A percentile compares a stretch with the other conserved stretches of the same genome.
Conservation (phyloP, 2,797 vertebrate genomes). For the Intellagama lesueurii region DNA sequence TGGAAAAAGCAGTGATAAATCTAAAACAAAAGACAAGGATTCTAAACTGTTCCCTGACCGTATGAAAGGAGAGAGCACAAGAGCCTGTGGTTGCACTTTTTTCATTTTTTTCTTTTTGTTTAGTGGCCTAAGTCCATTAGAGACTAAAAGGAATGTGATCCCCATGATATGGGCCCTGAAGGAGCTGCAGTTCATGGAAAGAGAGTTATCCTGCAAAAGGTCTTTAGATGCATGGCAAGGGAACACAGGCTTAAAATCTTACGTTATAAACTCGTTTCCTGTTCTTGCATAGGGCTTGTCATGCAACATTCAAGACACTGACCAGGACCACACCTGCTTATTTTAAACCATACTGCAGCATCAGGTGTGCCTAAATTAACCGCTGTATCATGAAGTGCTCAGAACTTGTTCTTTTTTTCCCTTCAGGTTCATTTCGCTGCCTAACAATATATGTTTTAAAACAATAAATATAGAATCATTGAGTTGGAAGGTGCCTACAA, state of each 20-base stretch:
- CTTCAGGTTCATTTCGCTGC: not conserved
- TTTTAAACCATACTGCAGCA: not conserved
- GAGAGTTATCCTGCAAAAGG: not conserved
- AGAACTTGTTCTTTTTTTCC: no score
- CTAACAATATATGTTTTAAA: not conserved
- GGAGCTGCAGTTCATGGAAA: not conserved
- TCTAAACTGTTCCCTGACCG: not conserved
- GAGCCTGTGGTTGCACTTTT: not conserved
- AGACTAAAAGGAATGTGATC: no score
- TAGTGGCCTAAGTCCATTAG: no score
- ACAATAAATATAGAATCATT: not conserved
- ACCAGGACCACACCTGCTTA: not conserved
- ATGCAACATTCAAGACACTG: not conserved
- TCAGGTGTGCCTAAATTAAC: not conserved
- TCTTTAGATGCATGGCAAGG: not conserved
- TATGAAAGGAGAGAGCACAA: not conserved
- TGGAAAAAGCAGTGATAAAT: not conserved
- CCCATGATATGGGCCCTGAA: no score
- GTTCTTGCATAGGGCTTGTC: not conserved
- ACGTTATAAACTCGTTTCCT: not conserved
- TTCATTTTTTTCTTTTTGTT: not conserved
- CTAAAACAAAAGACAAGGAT: not conserved
- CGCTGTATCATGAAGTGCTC: not conserved
- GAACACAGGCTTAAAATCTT: not conserved
- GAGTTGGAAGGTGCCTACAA: no score